Conservation (phyloP, 2,888 invertebrate genomes). For the Dione vanillae region DNA sequence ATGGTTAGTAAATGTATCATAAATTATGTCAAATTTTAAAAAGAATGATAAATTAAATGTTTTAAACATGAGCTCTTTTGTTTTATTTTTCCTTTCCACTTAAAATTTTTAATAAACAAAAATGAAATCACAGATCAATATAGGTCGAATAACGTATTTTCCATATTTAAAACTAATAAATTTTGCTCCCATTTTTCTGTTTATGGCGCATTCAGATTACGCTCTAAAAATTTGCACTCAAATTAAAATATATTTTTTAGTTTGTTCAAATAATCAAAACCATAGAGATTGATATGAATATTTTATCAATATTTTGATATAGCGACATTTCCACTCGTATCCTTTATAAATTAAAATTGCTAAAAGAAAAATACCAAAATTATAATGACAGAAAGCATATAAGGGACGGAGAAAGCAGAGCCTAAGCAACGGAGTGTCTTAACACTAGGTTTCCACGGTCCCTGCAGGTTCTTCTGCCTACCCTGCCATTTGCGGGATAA, state of each 20-base stretch:
- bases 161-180: not conserved
- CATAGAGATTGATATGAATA: not conserved
- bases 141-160: too few species aligned
- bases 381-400: too few species aligned
- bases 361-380: too few species aligned
- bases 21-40: slow-evolving; percentile 64
- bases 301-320: not conserved
- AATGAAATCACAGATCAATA: too few species aligned
- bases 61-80: slow-evolving; percentile 60
- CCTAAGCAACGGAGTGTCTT: too few species aligned
- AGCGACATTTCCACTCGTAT: not conserved
- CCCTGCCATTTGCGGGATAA: too few species aligned
- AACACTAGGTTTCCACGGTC: too few species aligned
- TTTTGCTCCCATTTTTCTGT: not conserved
- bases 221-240: not conserved
- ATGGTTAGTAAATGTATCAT: slow-evolving; percentile 59
- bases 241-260: slow-evolving; percentile 11
- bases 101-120: not conserved
- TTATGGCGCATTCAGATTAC: not conserved
- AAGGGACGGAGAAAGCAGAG: too few species aligned
- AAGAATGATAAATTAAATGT: slow-evolving; percentile 74
- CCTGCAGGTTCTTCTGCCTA: too few species aligned
- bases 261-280: not conserved
- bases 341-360: not conserved
- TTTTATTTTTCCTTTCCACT: slow-evolving; percentile 4